Conservation (phyloP, 2,797 vertebrate species). For the Dipus sagitta region DNA sequence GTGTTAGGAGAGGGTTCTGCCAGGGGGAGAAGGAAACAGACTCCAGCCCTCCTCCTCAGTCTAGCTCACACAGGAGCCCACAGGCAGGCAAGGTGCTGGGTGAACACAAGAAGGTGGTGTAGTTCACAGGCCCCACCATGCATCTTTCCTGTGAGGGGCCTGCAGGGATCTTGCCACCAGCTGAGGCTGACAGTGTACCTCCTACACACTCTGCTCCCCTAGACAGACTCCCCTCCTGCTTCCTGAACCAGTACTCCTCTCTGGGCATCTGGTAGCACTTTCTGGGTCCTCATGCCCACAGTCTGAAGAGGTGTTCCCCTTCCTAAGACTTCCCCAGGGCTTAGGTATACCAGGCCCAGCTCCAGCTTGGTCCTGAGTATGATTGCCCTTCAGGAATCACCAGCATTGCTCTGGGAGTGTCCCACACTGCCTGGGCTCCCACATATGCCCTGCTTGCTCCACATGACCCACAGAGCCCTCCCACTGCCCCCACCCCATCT, state of each 20-base stretch:
- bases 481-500: neutral
- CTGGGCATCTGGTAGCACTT: constrained; percentile 18
- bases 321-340: neutral
- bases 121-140: neutral
- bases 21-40: neutral
- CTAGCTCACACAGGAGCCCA: neutral
- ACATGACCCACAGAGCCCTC: too few relatives aligned
- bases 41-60: neutral
- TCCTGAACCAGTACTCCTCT: neutral
- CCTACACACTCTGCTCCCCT: neutral
- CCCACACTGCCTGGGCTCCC: neutral
- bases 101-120: neutral
- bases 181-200: neutral
- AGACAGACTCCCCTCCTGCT: neutral
- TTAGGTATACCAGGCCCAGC: neutral
- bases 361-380: neutral
- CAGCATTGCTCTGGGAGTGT: neutral
- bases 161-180: neutral
- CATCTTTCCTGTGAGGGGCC: neutral
- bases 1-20: fast-evolving
- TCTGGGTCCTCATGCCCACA: neutral
- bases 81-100: neutral
- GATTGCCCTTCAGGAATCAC: neutral
- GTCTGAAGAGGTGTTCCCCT: constrained; percentile 17
- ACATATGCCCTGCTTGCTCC: neutral